Evolutionary conservation across 1,140 invertebrate species (phyloP).

Genomic region (Tenebrio molitor): DNA sequence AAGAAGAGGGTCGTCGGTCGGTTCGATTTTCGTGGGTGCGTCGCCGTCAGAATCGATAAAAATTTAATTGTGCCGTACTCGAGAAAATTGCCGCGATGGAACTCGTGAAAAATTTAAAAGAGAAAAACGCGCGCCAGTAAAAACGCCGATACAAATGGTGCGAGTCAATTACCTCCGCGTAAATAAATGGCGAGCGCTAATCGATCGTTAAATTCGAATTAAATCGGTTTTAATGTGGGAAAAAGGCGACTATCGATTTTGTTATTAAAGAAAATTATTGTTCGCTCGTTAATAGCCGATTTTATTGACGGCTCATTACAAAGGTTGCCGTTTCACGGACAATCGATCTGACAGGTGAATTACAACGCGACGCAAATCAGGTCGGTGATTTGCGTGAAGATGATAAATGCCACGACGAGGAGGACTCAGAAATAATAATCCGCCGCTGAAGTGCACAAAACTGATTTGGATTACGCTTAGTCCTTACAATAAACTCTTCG

Average conservation of each 20-base stretch:
- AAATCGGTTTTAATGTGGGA: neutral
- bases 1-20: neutral
- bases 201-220: neutral
- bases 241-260: slow-evolving; percentile 2
- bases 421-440: too few species aligned
- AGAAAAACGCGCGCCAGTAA: too few species aligned
- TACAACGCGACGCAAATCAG: neutral
- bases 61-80: slow-evolving; percentile 18
- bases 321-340: slow-evolving; percentile 9
- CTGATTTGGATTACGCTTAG: too few species aligned
- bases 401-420: neutral
- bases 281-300: neutral
- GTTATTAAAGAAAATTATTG: slow-evolving; percentile 11
- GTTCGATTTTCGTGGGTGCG: slow-evolving; percentile 5
- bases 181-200: too few species aligned
- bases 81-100: too few species aligned
- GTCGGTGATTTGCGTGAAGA: neutral
- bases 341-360: neutral
- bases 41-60: slow-evolving; percentile 1
- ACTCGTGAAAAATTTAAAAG: too few species aligned
- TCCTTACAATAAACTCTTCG: too few species aligned
- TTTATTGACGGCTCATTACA: slow-evolving; percentile 19
- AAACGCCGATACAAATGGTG: too few species aligned
- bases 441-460: too few species aligned
- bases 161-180: too few species aligned